Evolutionary conservation across 2,113 vertebrate species (phyloP).

Genomic region (Ctenomys sociabilis): DNA sequence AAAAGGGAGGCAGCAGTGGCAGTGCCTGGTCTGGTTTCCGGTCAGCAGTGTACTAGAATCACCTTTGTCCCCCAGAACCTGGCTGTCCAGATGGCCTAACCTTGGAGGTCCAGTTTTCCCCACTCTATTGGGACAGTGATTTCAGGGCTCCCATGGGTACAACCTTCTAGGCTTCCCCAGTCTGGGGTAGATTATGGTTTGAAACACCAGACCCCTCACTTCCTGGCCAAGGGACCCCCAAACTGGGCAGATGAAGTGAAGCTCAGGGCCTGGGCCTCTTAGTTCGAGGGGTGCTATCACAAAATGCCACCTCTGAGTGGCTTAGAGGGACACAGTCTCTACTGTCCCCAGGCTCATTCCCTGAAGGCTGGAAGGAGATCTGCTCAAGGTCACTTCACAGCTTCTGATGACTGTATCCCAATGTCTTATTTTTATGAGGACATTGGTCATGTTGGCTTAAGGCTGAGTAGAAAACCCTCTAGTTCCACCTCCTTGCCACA

Average conservation of each 20-base stretch:
- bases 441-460: fast-evolving
- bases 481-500: neutral
- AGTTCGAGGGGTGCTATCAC: neutral
- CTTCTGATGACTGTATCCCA: neutral
- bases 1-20: neutral
- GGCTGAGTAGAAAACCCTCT: neutral
- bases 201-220: neutral
- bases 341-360: neutral
- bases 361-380: neutral
- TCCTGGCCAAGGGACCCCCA: neutral
- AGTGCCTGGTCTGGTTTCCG: neutral
- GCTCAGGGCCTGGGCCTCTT: neutral
- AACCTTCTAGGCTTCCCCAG: neutral
- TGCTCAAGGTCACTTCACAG: too few relatives aligned
- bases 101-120: neutral
- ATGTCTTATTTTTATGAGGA: neutral
- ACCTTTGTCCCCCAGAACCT: neutral
- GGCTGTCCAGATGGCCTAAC: neutral
- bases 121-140: neutral
- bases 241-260: neutral
- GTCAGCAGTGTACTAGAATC: neutral
- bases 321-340: neutral
- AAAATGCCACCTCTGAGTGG: neutral
- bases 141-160: neutral
- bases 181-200: neutral